phyloP scores from a whole-genome alignment of 2,797 vertebrate species.

The Anniella stebbinsi region DNA sequence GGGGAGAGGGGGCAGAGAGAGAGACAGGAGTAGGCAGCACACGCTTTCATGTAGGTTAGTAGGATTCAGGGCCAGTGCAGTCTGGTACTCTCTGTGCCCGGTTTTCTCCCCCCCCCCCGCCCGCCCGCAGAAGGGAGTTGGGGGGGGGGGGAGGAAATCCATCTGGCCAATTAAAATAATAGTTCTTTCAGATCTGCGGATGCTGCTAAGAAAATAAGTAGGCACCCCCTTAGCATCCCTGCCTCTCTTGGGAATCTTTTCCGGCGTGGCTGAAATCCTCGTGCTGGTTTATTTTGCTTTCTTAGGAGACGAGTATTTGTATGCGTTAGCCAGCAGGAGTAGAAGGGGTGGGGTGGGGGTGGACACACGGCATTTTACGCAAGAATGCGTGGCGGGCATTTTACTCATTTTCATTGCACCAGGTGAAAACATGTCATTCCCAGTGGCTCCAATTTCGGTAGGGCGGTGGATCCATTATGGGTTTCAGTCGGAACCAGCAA shows the following conservation, averaged over 20 bases:
- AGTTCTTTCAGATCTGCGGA: background rate
- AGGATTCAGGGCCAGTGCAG: background rate
- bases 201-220: background rate
- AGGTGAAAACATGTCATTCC: constrained; percentile 24
- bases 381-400: background rate
- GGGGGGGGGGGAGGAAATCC: background rate
- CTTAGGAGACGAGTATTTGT: background rate
- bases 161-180: background rate
- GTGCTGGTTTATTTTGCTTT: background rate
- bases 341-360: background rate
- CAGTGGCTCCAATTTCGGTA: no score
- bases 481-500: background rate
- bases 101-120: no score
- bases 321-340: no score
- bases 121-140: background rate
- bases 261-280: background rate
- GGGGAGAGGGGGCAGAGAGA: background rate
- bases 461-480: background rate
- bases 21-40: background rate
- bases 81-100: background rate
- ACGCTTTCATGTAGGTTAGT: background rate
- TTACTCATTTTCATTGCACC: accelerated
- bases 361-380: background rate
- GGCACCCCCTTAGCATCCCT: background rate
- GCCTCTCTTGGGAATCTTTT: background rate